Evolutionary conservation across 92 coral and sea anemone species (phyloP), one percentile per base, ranked within the genome.

Genomic region (Epizoanthus illoricatus): DNA sequence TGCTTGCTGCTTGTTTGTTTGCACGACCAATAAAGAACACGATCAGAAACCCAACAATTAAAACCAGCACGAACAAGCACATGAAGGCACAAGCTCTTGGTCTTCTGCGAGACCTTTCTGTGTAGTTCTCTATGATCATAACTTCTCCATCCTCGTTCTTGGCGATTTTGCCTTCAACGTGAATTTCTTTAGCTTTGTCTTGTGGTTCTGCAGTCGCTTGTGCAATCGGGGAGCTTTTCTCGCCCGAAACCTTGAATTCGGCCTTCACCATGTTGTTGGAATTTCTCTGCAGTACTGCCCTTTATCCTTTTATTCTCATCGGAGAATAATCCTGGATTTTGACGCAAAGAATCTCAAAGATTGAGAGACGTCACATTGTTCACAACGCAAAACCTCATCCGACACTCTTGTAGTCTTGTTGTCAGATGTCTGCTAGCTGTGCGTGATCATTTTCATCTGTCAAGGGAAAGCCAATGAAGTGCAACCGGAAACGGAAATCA

Each of bases 41-140:
- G n/a, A 88, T 90, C 24, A 93, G 36, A 75, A 93, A 93, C 7
- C 97, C 97, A 72, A 93, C 92, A 17, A 90, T 78, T 65, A 93
- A 36, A 58, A 93, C 89, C 45, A 93, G 61, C 23, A 91, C 83
- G 57, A 93, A 90, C 56, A 93, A 89, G 39, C 86, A 81, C 75
- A 90, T 88, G 74, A 84, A 93, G 39, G 88, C 88, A 70, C 97
- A 87, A 7, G 93, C 67, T 49, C 90, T 88, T 6, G 97, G 97
- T 21, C 91, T 70, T 71, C 91, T 90, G 45, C 89, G 87, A 20
- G 73, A 88, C 74, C 85, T 73, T 59, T 75, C 73, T 21, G 84
- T 87, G 64, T 82, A 83, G 75, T 81, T 88, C 57, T 84, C 72
- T 6, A 93, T 92, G 16, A 85, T 74, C 55, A 86, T 83, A 65